Evolutionary conservation across 2,888 invertebrate species (phyloP), one percentile per base, ranked within the genome.

Genomic region (Cenopis cana): DNA sequence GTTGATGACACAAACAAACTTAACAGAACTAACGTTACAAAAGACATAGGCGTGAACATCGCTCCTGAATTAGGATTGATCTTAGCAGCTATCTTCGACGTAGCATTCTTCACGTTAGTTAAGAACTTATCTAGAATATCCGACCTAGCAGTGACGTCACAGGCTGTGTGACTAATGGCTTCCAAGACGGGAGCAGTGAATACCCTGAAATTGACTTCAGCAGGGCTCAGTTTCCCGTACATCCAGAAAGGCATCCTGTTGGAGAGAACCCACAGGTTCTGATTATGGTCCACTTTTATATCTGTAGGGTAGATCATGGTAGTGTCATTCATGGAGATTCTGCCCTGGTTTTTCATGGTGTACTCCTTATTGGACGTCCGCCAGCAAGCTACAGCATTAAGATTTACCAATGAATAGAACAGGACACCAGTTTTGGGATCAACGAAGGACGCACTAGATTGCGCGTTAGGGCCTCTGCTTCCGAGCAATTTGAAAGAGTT

Each of bases 321-420:
- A 1, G 91, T 93, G 71, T 96, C 94, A 79, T 95, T 96, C 95
- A 95, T 95, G 74, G 95, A 96, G 62, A 97, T 95, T 50, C 96
- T 91, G 4, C 96, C 96, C 82, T 97, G 96, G 10, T 96, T 95
- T 75, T 95, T 95, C 88, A 95, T 95, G 6, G 93, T 94, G 79
- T 96, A 97, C 0, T 94, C 94, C 56, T 94, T 94, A 76, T 95
- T 95, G 0, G 95, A 95, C 0, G 96, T 96, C 77, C 94, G 95
- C 97, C 97, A 97, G 79, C 97, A 97, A 0, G 96, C 96, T 0
- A 97, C 95, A 0, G 96, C 96, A 81, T 97, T 96, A 18, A 96
- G 83, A 80, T 97, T 96, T 0, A 96, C 95, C 67, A 97, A 84
- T 0, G 96, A 95, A 82, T 97, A 97, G 84, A 97, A 96, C 0